Percentiles rank a stretch among this genome's conserved stretches.
Conservation (phyloP, 2,888 invertebrate genomes). For the Zhengitettix transpicula region DNA sequence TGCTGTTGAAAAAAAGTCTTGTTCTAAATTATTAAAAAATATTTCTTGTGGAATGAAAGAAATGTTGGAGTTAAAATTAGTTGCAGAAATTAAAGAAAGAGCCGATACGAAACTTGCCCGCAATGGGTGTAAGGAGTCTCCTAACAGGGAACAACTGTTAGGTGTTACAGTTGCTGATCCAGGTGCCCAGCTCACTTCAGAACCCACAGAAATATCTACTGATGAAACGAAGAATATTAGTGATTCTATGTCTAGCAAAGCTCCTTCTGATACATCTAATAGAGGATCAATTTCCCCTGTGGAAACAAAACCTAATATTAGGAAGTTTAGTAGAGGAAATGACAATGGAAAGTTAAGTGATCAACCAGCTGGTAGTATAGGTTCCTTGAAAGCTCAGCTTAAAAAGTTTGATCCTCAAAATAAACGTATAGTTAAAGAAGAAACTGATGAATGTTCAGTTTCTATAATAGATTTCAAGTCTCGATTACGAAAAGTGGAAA, state of each 20-base stretch:
- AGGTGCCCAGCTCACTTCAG: conserved; percentile 62
- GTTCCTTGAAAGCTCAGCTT: conserved; percentile 16
- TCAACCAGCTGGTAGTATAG: conserved; percentile 6
- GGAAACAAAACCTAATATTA: conserved; percentile 34
- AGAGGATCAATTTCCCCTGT: conserved; percentile 15
- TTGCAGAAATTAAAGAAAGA: conserved; percentile 69
- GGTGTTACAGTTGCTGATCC: conserved; percentile 37
- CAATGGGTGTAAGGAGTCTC: conserved; percentile 33
- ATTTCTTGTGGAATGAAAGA: conserved; percentile 52
- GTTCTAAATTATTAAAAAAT: conserved; percentile 25
- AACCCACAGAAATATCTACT: conserved; percentile 65
- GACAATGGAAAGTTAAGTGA: conserved; percentile 8
- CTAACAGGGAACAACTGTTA: conserved; percentile 21
- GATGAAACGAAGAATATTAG: conserved; percentile 23
- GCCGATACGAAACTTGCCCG: conserved; percentile 40
- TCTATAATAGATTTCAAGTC: conserved; percentile 73
- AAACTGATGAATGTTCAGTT: conserved; percentile 20
- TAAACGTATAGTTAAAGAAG: conserved; percentile 7
- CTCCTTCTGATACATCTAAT: conserved; percentile 2
- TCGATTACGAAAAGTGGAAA: conserved; percentile 63
- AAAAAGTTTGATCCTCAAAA: conserved; percentile 14
- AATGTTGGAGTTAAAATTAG: conserved; percentile 61
- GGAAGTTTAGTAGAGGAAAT: conserved; percentile 23
- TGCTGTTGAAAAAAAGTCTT: not conserved
- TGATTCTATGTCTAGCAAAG: conserved; percentile 14